Base-by-base conservation (phyloP, 2,113 vertebrate species). In the Stigmatopora argus region DNA sequence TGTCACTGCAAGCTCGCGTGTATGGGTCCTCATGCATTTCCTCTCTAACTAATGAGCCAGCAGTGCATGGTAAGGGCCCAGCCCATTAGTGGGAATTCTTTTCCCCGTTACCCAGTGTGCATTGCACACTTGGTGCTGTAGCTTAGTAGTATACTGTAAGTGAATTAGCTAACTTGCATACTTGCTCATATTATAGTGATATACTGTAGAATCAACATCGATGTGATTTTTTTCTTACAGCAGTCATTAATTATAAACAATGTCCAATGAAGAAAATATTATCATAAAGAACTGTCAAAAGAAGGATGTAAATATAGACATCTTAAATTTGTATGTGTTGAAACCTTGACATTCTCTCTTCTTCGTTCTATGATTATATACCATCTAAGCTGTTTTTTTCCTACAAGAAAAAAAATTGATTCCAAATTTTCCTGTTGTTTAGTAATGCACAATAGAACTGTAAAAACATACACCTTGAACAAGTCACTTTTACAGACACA, bases 11-110 rank as follows among this genome's bases (percentile, higher is more conserved):
- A 44, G n/a, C 38, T 11, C 19, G 59, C n/a, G 38, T 61, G n/a
- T 14, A 14, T 60, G 58, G 23, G 38, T 60, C 18, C 58, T 41
- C 58, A 44, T 41, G 57, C 57, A 38, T 60, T 60, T 66, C 77
- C 77, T 83, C 52, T 65, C 83, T 79, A 74, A 80, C 78, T 75
- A 55, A 83, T 85, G 79, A 80, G 72, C 3, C 70, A 59, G 73
- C 60, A 64, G 41, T 64, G 26, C 64, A 44, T 69, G 53, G 1
- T 15, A 58, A 56, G 60, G 62, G 59, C 41, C 65, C 62, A 73
- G 45, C 78, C 78, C 82, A 78, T 87, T 79, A 83, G 71, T 79
- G 71, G 53, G 47, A 48, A 41, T 55, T 45, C 47, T 78, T 31
- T 51, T 79, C 70, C 73, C 69, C 64, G 31, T 44, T 26, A 23